Conservation (phyloP, 2,888 invertebrate genomes). For the Salpingus planirostris region DNA sequence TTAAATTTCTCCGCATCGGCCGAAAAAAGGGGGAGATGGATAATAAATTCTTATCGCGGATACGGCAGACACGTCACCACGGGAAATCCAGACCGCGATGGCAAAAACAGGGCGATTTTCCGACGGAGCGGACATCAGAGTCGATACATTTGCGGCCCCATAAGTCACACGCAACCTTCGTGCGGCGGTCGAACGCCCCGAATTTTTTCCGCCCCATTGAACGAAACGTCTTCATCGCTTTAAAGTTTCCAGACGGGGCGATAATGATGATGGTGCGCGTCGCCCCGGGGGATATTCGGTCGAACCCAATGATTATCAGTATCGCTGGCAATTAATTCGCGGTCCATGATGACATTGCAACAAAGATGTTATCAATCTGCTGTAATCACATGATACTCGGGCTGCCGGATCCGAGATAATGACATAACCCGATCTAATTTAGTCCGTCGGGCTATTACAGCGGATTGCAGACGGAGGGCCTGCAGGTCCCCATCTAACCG, state of each 20-base stretch:
- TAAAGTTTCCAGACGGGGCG: conserved; percentile 3
- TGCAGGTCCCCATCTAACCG: conserved; percentile 20
- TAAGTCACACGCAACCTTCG: no score
- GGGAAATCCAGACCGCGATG: no score
- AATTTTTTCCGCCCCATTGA: no score
- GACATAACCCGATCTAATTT: conserved; percentile 34
- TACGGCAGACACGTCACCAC: no score
- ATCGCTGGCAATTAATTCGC: conserved; percentile 31
- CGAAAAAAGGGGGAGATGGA: no score
- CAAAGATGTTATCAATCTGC: conserved; percentile 33
- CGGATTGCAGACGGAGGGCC: conserved; percentile 17
- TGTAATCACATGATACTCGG: conserved; percentile 32
- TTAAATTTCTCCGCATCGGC: no score
- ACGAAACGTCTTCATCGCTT: conserved; percentile 8
- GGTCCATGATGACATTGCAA: conserved; percentile 28
- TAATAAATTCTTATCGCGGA: no score
- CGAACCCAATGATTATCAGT: conserved; percentile 4
- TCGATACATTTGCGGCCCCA: no score
- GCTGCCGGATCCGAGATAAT: conserved; percentile 30
- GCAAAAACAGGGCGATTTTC: no score
- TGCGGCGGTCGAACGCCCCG: no score
- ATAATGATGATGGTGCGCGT: conserved; percentile 7
- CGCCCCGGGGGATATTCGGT: conserved; percentile 2
- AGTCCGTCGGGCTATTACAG: conserved; percentile 24
- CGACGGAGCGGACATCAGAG: no score